Evolutionary conservation across 1,140 invertebrate genomes (phyloP).

Genomic region (Chironomus tepperi): DNA sequence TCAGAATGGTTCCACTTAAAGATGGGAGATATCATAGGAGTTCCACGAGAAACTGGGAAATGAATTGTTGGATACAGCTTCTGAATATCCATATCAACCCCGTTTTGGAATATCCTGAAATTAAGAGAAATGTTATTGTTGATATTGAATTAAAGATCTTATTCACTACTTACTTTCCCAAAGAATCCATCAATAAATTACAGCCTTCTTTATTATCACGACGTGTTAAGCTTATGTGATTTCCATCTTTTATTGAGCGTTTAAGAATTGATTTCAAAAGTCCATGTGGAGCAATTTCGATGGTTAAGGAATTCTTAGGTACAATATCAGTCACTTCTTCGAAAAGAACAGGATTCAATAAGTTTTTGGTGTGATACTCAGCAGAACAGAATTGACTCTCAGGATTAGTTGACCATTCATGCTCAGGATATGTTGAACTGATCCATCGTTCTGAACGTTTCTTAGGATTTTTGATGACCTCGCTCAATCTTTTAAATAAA

Average conservation of each 20-base stretch:
- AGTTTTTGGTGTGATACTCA: constrained; percentile 90
- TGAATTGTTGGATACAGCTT: constrained; percentile 53
- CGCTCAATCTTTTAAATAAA: constrained; percentile 59
- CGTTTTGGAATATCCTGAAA: constrained; percentile 40
- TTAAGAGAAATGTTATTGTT: constrained; percentile 22
- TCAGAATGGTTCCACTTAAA: constrained; percentile 87
- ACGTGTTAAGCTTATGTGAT: constrained; percentile 70
- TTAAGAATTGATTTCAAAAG: constrained; percentile 63
- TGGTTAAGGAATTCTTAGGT: constrained; percentile 67
- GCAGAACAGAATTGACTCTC: constrained; percentile 65
- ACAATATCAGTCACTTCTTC: constrained; percentile 70
- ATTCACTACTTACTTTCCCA: constrained; percentile 56
- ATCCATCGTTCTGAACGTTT: constrained; percentile 70
- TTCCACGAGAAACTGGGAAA: constrained; percentile 70
- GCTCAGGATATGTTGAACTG: constrained; percentile 71
- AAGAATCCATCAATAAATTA: constrained; percentile 53
- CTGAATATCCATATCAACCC: constrained; percentile 42
- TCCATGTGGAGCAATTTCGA: constrained; percentile 77
- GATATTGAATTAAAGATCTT: constrained; percentile 27
- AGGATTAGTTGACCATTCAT: constrained; percentile 55
- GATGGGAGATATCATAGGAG: constrained; percentile 65
- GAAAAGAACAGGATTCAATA: constrained; percentile 75
- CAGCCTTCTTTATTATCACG: constrained; percentile 61
- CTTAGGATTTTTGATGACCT: constrained; percentile 60
- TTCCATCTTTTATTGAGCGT: constrained; percentile 48